A percentile compares a stretch with the other conserved stretches of the same genome.
These are phyloP conservation scores for Gambusia yucatana DNA, from an alignment of 2,797 vertebrate genomes.

Conservation along the genomic window DNA sequence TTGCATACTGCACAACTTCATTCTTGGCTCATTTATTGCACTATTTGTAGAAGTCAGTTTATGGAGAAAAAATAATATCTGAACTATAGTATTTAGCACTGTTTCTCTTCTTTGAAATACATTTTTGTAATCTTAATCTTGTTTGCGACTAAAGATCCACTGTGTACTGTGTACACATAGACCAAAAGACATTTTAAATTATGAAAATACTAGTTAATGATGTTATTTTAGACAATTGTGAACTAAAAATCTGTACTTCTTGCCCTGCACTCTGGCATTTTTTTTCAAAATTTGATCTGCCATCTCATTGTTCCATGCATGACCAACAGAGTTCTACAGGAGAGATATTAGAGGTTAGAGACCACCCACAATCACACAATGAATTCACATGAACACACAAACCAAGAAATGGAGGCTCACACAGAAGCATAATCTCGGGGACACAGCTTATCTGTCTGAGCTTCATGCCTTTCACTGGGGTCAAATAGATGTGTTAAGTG, in stretches of 20 bases:
- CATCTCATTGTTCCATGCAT: not conserved
- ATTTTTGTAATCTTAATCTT: not conserved
- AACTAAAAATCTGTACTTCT: not conserved
- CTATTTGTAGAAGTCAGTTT: not conserved
- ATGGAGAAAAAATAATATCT: not conserved
- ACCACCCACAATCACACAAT: constrained; percentile 14
- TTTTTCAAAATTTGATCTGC: not conserved
- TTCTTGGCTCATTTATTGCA: not conserved
- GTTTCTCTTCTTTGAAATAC: not conserved
- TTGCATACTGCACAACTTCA: not conserved
- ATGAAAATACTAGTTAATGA: not conserved
- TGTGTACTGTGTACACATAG: not conserved
- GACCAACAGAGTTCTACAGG: not conserved
- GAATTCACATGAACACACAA: constrained; percentile 21
- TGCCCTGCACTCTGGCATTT: not conserved
- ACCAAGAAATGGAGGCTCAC: constrained; percentile 16
- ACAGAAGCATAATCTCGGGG: constrained; percentile 34
- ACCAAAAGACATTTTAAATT: not conserved
- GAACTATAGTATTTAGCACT: not conserved
- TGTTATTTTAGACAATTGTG: not conserved
- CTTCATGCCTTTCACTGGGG: constrained; percentile 55
- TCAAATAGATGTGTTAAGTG: constrained; percentile 51
- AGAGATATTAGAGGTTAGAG: constrained; percentile 26
- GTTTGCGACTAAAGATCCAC: not conserved
- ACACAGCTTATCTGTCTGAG: constrained; percentile 49